Evolutionary conservation across 2,797 vertebrate species (phyloP).

Genomic region (Urocyon cinereoargenteus): DNA sequence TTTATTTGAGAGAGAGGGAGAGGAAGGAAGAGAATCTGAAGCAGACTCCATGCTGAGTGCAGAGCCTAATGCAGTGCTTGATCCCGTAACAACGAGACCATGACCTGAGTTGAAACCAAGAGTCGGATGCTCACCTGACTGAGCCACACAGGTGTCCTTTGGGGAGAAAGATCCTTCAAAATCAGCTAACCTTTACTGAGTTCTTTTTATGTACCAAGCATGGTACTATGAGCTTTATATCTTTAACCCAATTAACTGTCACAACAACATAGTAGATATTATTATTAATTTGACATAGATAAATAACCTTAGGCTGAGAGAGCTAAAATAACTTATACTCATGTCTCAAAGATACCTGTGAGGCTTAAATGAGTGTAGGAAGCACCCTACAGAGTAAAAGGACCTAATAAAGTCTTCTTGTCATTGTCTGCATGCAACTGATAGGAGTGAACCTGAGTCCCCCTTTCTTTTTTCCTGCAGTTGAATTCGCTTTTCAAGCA

Average conservation of each 20-base stretch:
- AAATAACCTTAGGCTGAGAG: background rate
- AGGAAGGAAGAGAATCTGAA: background rate
- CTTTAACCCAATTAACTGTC: constrained; percentile 9
- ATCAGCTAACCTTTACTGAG: background rate
- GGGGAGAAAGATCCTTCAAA: background rate
- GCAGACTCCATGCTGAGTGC: no score
- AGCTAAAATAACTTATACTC: background rate
- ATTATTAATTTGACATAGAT: background rate
- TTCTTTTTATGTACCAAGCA: background rate
- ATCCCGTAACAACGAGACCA: background rate
- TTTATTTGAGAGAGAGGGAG: background rate
- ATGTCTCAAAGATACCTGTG: background rate
- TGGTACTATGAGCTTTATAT: background rate
- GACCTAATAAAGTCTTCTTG: background rate
- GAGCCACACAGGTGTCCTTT: background rate
- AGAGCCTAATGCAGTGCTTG: background rate
- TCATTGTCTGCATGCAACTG: background rate
- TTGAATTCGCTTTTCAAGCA: background rate
- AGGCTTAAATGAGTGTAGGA: background rate
- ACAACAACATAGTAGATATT: background rate
- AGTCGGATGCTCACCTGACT: background rate
- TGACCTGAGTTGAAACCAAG: background rate
- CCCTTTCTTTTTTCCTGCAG: background rate
- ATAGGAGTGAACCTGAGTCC: background rate
- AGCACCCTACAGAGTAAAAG: background rate